Percentiles rank a stretch among this genome's conserved stretches.
Conservation (phyloP, 2,888 invertebrate species). For the Heliconius charithonia region DNA sequence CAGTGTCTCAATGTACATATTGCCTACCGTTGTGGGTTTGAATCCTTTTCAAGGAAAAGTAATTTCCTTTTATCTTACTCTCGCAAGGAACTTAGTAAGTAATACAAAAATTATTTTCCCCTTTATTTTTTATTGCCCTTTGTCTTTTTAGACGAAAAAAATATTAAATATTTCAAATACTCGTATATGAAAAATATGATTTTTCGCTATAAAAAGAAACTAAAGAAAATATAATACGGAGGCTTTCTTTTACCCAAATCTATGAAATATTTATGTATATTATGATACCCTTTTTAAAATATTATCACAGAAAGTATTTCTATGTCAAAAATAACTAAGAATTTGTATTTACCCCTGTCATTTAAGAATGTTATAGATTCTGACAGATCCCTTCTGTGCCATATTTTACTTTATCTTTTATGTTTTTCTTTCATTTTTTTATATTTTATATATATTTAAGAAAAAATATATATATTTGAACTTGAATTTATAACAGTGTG, state of each 20-base stretch:
- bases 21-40: too few species aligned
- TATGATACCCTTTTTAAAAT: neutral
- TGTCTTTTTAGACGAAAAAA: too few species aligned
- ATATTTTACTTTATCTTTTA: slow-evolving; percentile 3
- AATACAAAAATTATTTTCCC: too few species aligned
- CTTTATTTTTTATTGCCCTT: too few species aligned
- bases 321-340: slow-evolving; percentile 19
- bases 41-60: too few species aligned
- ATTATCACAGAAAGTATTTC: slow-evolving; percentile 8
- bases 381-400: slow-evolving; percentile 29
- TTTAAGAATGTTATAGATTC: slow-evolving; percentile 34
- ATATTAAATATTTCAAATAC: too few species aligned
- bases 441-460: neutral
- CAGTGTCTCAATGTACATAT: too few species aligned
- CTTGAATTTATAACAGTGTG: too few species aligned
- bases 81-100: too few species aligned
- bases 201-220: neutral
- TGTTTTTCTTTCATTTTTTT: neutral
- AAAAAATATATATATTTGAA: neutral
- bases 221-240: neutral
- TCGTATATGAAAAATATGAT: neutral
- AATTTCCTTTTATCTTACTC: too few species aligned
- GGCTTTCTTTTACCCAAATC: neutral
- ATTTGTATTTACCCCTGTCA: slow-evolving; percentile 31
- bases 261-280: neutral